Conservation (phyloP, 2,797 vertebrate species). For the Acanthurus tractus region DNA sequence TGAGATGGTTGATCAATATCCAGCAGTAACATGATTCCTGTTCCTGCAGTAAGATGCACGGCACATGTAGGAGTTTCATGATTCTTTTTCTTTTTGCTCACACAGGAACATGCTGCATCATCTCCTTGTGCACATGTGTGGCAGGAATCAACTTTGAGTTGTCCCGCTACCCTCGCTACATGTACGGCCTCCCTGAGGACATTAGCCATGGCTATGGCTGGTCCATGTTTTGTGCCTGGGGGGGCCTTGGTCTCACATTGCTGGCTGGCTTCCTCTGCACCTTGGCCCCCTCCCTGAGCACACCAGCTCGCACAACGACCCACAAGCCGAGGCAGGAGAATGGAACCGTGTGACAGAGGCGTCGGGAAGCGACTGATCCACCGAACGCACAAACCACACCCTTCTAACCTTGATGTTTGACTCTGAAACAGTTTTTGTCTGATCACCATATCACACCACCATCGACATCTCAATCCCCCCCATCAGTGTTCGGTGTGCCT, state of each 20-base stretch:
- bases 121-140: conserved; percentile 95
- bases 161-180: conserved; percentile 93
- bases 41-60: conserved; percentile 27
- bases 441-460: conserved; percentile 72
- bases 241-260: conserved; percentile 93
- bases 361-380: conserved; percentile 53
- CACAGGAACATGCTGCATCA: conserved; percentile 95
- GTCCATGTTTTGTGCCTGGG: conserved; percentile 99
- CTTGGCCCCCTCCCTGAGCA: conserved; percentile 92
- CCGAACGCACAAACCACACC: conserved; percentile 79
- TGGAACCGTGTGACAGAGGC: conserved; percentile 90
- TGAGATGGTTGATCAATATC: conserved; percentile 39
- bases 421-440: conserved; percentile 75
- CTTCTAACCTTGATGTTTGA: conserved; percentile 77
- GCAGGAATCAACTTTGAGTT: conserved; percentile 96
- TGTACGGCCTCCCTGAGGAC: conserved; percentile 95
- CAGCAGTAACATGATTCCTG: conserved; percentile 46
- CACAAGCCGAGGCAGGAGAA: conserved; percentile 96
- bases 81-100: conserved; percentile 50
- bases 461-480: conserved; percentile 65
- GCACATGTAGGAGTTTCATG: background rate
- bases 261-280: conserved; percentile 96
- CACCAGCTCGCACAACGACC: conserved; percentile 89
- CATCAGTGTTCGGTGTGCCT: conserved; percentile 81
- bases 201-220: conserved; percentile 97